Percentiles rank a stretch among this genome's conserved stretches.
Conservation (phyloP, 2,113 vertebrate species). For the Spilogale gracilis region DNA sequence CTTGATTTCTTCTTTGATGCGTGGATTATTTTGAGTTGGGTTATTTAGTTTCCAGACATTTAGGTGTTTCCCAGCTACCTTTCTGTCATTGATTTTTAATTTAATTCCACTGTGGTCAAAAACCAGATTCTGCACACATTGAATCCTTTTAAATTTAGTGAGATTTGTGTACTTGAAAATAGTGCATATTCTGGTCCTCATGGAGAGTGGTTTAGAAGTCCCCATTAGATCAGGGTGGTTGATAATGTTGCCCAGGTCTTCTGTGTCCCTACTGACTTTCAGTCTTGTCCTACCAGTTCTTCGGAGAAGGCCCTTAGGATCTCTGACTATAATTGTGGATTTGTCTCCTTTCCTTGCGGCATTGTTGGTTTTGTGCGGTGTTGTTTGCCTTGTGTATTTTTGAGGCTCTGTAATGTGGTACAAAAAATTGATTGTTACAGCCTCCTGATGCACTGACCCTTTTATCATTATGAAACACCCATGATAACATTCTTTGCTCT, state of each 20-base stretch:
- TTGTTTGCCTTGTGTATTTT: background rate
- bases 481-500: background rate
- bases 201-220: background rate
- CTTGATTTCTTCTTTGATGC: background rate
- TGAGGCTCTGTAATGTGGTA: background rate
- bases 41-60: background rate
- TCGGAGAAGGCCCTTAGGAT: background rate
- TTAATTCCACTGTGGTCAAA: background rate
- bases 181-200: background rate
- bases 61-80: background rate
- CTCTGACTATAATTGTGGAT: background rate
- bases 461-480: background rate
- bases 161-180: background rate
- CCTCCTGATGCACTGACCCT: background rate
- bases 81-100: conserved; percentile 8
- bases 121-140: background rate
- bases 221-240: background rate
- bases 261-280: background rate
- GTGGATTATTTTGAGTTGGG: background rate
- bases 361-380: background rate
- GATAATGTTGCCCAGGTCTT: background rate
- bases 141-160: background rate
- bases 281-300: background rate
- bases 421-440: background rate
- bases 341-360: background rate